phyloP scores from a whole-genome alignment of 2,113 vertebrate species.

The Hemiscyllium ocellatum region DNA sequence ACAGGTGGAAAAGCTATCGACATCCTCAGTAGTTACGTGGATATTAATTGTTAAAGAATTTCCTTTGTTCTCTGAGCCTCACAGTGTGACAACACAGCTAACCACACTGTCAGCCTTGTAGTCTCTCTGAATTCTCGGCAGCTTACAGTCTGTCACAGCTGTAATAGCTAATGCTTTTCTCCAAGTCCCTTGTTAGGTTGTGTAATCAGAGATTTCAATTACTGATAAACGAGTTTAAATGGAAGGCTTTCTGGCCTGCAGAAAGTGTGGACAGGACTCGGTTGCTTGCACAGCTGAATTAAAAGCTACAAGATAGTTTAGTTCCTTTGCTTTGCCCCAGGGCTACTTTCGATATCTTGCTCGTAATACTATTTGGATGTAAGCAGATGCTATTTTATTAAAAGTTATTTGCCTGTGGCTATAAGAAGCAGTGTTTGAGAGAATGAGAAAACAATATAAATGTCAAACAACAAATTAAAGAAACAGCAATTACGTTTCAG shows the following conservation, averaged over 20 bases:
- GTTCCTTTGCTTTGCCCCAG: neutral
- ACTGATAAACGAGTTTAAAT: neutral
- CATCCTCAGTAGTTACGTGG: neutral
- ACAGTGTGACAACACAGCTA: neutral
- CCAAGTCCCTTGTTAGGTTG: neutral
- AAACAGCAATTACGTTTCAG: conserved; percentile 24
- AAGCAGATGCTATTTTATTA: neutral
- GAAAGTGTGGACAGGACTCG: neutral
- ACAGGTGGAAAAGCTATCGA: too few relatives aligned
- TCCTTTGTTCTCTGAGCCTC: too few relatives aligned
- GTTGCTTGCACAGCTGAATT: neutral
- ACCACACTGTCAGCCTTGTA: neutral
- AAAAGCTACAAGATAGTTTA: neutral
- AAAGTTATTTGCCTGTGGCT: neutral
- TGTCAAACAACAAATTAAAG: conserved; percentile 20
- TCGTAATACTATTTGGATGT: neutral
- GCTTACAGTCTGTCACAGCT: neutral
- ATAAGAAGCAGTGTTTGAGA: neutral
- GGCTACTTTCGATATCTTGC: neutral
- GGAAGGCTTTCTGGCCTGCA: neutral
- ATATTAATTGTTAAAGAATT: neutral
- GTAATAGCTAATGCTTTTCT: neutral
- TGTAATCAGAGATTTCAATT: neutral
- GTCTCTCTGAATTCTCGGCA: neutral
- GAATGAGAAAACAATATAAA: conserved; percentile 9